Evolutionary conservation across 2,113 vertebrate species (phyloP), one percentile per base, ranked within the genome.

Genomic region (Vicugna pacos): DNA sequence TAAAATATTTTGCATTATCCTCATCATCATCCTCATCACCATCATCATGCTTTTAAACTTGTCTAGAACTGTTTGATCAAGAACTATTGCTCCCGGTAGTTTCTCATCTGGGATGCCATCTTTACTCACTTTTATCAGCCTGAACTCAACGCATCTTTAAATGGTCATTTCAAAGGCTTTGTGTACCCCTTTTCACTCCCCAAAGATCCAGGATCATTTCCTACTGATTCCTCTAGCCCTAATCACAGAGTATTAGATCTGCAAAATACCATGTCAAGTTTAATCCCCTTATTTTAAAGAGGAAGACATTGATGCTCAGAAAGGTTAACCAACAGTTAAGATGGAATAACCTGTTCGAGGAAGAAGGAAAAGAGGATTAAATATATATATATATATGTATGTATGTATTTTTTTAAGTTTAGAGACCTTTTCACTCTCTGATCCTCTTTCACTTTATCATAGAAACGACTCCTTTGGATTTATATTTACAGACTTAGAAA

Each of bases 1-100:
- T 65, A 83, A 96, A 95, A 64, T 97, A 95, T 80, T 97, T 96
- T 92, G 16, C 65, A 58, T 96, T 90, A 60, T 85, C 80, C 67
- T 89, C 65, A 69, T 70, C 83, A 91, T 89, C 72, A 91, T 90
- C 95, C 46, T 76, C 72, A 77, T 91, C 58, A 88, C 54, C 19
- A 75, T 91, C 38, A 76, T 46, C 4, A 0, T 48, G 19, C 19
- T 94, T 82, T 96, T 84, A 77, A 79, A 79, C 3, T 73, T 88
- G 17, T 83, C 76, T 89, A 42, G 13, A 91, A 64, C 20, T 32
- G 4, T 54, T 32, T 83, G 56, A 65, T 86, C 14, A 64, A 88
- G 35, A 95, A 6, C 46, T 35, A 42, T 90, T 77, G 58, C 12
- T 95, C 46, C 30, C 1, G 3, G 5, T 67, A 75, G 28, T 89